These are phyloP conservation scores for Euphonia xanthogaster DNA, from an alignment of 2,797 vertebrate species.

Conservation along the genomic window DNA sequence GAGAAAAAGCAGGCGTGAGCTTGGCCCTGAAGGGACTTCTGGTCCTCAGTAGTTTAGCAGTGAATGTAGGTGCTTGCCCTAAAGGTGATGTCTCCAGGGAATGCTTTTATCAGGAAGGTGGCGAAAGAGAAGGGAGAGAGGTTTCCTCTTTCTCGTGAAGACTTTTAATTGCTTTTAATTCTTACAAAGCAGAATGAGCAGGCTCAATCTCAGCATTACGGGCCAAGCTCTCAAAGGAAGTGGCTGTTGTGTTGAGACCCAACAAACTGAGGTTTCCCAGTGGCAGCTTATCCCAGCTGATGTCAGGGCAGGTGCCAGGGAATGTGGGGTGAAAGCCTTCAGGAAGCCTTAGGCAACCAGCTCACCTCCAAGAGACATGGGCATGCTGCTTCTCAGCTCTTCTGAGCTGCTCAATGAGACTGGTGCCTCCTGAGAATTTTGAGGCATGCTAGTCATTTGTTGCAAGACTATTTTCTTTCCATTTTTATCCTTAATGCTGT, in stretches of 20 bases:
- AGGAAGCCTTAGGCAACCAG: constrained; percentile 16
- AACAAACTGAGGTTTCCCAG: not conserved
- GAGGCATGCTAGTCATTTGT: constrained; percentile 42
- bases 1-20: not conserved
- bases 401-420: not conserved
- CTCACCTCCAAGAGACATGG: not conserved
- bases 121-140: not conserved
- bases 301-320: not conserved
- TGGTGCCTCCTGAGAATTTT: constrained; percentile 31
- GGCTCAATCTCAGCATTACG: not conserved
- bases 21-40: not conserved
- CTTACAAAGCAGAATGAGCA: not conserved
- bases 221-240: not conserved
- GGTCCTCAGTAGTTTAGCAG: not conserved
- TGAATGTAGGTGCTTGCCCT: not conserved
- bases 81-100: not conserved
- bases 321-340: not conserved
- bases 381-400: not conserved
- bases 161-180: not conserved
- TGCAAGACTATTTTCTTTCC: constrained; percentile 35
- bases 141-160: not conserved
- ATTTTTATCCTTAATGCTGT: not conserved
- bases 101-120: not conserved
- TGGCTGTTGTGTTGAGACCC: accelerated
- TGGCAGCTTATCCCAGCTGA: not conserved